Evolutionary conservation across 1,140 invertebrate genomes (phyloP), one percentile per base, ranked within the genome.

Genomic region (Teleogryllus occipitalis): DNA sequence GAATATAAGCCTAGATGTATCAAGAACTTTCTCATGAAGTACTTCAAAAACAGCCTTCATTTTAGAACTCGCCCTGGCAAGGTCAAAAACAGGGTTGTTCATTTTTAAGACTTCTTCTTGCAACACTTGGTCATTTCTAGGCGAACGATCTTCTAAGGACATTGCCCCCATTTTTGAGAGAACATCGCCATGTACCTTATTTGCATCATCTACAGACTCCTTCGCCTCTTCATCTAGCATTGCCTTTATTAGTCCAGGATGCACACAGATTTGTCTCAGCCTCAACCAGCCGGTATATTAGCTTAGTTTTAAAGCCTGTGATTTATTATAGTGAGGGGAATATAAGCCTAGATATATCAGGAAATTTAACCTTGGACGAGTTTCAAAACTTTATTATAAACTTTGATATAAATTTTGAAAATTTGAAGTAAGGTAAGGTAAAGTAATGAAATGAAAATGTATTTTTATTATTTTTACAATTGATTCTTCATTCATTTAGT

Each of bases 251-350:
- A 98, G 88, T 12, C 91, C 91, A 0, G 96, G 92, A 88, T 98
- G 96, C 84, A 94, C 94, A 85, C 96, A 97, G 77, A 96, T 91
- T 85, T 98, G 97, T 8, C 96, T 88, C 76, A 98, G 85, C 22
- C 96, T 87, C n/a, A 97, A 84, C 15, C n/a, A n/a, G n/a, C n/a
- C n/a, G n/a, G n/a, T n/a, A n/a, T n/a, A n/a, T n/a, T n/a, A n/a
- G n/a, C n/a, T 39, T 39, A 39, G 27, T 39, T 39, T 39, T 39
- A 39, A 39, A 39, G 27, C 27, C 27, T 39, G 27, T 39, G 27
- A 39, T 39, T 39, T 39, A 39, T 1, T 1, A 39, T 39, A 2
- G 27, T 39, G 27, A 39, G 27, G 27, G 1, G 27, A 5, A 39
- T 1, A 39, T 39, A 39, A 1, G 5, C 27, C 5, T 39, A 1